Conservation (phyloP, 2,888 invertebrate genomes). For the Pristionchus japonicus region DNA sequence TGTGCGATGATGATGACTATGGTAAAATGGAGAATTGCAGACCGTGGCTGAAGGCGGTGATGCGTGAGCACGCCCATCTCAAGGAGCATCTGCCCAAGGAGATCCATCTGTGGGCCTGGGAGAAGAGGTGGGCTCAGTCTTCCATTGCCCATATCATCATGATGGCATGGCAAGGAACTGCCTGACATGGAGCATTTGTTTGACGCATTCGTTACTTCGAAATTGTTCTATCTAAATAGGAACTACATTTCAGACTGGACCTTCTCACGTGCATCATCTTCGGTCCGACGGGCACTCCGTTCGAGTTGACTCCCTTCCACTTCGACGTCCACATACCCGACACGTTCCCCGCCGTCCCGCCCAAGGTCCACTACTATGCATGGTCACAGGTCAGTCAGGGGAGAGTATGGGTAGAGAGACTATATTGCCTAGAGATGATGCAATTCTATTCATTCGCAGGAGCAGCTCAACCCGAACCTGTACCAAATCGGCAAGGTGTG, state of each 20-base stretch:
- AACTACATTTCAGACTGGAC: conserved; percentile 50
- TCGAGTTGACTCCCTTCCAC: conserved; percentile 51
- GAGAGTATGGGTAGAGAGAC: not conserved
- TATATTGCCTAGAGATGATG: too few species aligned
- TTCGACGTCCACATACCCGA: conserved; percentile 49
- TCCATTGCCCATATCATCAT: not conserved
- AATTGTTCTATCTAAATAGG: too few species aligned
- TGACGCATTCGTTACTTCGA: too few species aligned
- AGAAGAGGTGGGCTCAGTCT: conserved; percentile 43
- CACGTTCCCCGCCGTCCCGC: conserved; percentile 47
- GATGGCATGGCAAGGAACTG: too few species aligned
- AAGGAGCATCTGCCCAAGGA: conserved; percentile 48
- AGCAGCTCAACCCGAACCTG: conserved; percentile 53
- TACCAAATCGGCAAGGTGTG: conserved; percentile 52
- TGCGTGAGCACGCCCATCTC: conserved; percentile 48
- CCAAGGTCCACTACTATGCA: conserved; percentile 44
- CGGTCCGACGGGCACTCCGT: conserved; percentile 50
- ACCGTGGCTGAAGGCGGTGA: conserved; percentile 19
- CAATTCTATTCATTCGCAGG: not conserved
- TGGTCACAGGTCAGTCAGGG: conserved; percentile 42
- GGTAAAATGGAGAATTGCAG: not conserved
- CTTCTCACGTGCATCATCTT: conserved; percentile 48
- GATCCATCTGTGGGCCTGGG: conserved; percentile 49
- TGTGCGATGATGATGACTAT: too few species aligned
- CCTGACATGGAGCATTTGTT: too few species aligned